Evolutionary conservation across 1,140 invertebrate species (phyloP).

Genomic region (Penaeus chinensis): DNA sequence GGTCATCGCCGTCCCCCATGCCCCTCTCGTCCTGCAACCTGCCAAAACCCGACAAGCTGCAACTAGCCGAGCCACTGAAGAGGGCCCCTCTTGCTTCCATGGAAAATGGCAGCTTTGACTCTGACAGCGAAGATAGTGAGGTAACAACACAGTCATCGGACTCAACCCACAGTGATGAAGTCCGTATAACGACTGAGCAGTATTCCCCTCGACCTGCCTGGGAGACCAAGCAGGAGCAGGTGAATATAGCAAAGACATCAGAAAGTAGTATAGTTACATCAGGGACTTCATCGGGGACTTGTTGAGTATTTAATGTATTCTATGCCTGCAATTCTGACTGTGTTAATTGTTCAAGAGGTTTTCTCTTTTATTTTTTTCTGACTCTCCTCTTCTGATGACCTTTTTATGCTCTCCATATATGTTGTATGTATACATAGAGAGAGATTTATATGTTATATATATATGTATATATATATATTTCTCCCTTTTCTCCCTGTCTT

Average conservation of each 20-base stretch:
- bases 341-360: too few relatives aligned
- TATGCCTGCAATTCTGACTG: too few relatives aligned
- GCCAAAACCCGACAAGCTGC: constrained; percentile 11
- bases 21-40: constrained; percentile 32
- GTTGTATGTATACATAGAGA: too few relatives aligned
- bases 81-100: constrained; percentile 62
- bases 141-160: constrained; percentile 62
- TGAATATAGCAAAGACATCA: constrained; percentile 5
- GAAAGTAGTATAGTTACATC: constrained; percentile 9
- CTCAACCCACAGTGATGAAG: constrained; percentile 63
- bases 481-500: too few relatives aligned
- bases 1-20: constrained; percentile 23
- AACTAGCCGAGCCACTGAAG: constrained; percentile 42
- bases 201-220: constrained; percentile 45
- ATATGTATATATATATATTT: too few relatives aligned
- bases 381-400: too few relatives aligned
- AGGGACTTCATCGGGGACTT: too few relatives aligned
- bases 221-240: constrained; percentile 42
- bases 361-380: too few relatives aligned
- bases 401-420: too few relatives aligned
- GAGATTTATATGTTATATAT: too few relatives aligned
- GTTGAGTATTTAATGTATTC: too few relatives aligned
- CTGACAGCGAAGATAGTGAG: constrained; percentile 64
- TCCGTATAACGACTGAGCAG: constrained; percentile 60
- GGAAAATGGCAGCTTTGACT: constrained; percentile 63